Evolutionary conservation across 37 sponge, comb jelly and placozoan genomes (phyloP).

Genomic region (Chondrosia reniformis): DNA sequence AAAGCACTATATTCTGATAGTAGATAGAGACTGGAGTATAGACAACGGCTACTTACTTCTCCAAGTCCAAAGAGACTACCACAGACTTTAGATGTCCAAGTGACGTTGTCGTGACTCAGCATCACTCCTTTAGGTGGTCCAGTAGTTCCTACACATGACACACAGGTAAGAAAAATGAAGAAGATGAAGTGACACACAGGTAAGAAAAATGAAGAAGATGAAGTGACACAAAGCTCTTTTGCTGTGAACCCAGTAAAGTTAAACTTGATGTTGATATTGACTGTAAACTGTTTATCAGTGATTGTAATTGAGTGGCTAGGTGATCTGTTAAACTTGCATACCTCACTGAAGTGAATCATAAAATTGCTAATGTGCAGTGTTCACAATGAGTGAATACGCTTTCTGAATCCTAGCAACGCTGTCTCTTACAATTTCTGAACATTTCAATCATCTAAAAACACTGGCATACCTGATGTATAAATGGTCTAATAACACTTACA

Average conservation of each 20-base stretch:
- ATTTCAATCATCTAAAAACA: not conserved
- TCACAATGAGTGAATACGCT: too few relatives aligned
- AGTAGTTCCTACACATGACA: not conserved
- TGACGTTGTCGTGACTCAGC: constrained; percentile 91
- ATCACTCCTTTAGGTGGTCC: constrained; percentile 76
- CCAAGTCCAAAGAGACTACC: constrained; percentile 40
- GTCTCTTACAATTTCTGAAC: not conserved
- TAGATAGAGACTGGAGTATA: not conserved
- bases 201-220: not conserved
- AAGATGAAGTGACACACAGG: not conserved
- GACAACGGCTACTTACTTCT: constrained; percentile 40
- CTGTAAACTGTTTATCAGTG: too few relatives aligned
- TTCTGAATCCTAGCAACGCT: not conserved
- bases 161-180: not conserved
- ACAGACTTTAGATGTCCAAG: constrained; percentile 80
- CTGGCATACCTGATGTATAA: not conserved
- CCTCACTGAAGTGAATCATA: too few relatives aligned
- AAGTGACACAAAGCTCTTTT: not conserved
- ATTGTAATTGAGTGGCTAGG: too few relatives aligned
- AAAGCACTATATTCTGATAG: not conserved
- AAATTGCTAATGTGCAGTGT: too few relatives aligned
- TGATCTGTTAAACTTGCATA: too few relatives aligned
- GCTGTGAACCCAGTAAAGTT: too few relatives aligned
- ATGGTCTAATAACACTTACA: not conserved
- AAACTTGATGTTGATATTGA: too few relatives aligned